phyloP scores from a whole-genome alignment of 2,113 vertebrate genomes.

The Platysteira castanea region DNA sequence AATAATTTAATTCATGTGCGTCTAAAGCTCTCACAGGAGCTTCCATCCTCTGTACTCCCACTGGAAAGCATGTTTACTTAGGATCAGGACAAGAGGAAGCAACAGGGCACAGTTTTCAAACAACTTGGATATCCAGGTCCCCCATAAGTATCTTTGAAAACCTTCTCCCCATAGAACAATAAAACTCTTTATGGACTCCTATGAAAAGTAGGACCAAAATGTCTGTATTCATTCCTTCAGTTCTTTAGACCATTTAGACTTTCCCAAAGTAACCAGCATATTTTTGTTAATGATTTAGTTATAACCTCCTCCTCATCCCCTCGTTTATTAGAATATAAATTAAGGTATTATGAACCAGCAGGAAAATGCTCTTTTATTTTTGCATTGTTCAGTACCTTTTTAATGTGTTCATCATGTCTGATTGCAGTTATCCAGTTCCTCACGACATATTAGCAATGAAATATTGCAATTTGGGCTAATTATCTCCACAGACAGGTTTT shows the following conservation, averaged over 20 bases:
- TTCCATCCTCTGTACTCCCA: neutral
- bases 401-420: slow-evolving; percentile 63
- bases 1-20: neutral
- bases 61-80: neutral
- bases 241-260: slow-evolving; percentile 78
- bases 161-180: neutral
- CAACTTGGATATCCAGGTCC: neutral
- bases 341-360: neutral
- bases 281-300: slow-evolving; percentile 73
- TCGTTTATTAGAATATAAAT: neutral
- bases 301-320: neutral
- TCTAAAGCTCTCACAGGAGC: neutral
- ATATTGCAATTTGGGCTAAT: slow-evolving; percentile 75
- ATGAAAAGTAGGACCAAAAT: slow-evolving; percentile 20
- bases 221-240: slow-evolving; percentile 69
- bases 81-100: neutral
- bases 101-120: neutral
- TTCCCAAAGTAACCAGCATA: slow-evolving; percentile 74
- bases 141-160: neutral
- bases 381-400: slow-evolving; percentile 62
- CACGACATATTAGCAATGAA: slow-evolving; percentile 72
- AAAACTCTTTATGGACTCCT: neutral
- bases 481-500: slow-evolving; percentile 68
- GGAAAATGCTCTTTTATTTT: neutral
- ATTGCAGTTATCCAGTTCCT: slow-evolving; percentile 78